Conservation (phyloP, 2,797 vertebrate species). For the Anas georgica region DNA sequence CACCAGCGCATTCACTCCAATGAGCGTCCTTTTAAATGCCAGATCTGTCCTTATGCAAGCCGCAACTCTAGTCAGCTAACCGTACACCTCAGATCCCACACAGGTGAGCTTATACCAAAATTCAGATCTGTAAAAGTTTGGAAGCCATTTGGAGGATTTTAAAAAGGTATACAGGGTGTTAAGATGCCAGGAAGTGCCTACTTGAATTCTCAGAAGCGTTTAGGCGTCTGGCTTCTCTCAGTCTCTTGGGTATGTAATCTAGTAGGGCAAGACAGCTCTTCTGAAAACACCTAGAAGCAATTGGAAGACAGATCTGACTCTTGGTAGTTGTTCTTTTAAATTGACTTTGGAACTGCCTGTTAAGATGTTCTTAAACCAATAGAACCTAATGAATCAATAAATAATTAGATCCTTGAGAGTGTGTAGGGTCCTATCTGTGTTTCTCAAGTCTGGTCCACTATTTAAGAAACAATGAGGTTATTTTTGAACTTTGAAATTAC, state of each 20-base stretch:
- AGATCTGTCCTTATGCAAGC: constrained; percentile 97
- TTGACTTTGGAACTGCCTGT: background rate
- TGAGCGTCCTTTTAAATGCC: constrained; percentile 97
- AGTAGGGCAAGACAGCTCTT: background rate
- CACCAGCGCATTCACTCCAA: constrained; percentile 95
- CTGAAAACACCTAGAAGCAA: background rate
- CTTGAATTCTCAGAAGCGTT: background rate
- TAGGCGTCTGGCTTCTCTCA: background rate
- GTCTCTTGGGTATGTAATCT: background rate
- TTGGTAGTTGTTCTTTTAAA: background rate
- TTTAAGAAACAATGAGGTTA: background rate
- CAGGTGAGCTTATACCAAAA: constrained; percentile 78
- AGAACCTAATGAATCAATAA: background rate
- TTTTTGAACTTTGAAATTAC: background rate
- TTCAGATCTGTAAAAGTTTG: background rate
- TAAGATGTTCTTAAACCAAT: background rate
- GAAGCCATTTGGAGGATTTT: background rate
- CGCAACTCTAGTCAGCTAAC: constrained; percentile 98
- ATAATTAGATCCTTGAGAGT: background rate
- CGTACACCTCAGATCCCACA: constrained; percentile 96
- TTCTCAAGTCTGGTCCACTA: background rate
- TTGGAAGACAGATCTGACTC: background rate
- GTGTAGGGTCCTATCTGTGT: background rate
- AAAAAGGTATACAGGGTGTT: background rate
- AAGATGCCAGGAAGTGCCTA: background rate